These are phyloP conservation scores for Caenorhabditis panamensis DNA, from an alignment of 2,888 invertebrate species.

Conservation along the genomic window DNA sequence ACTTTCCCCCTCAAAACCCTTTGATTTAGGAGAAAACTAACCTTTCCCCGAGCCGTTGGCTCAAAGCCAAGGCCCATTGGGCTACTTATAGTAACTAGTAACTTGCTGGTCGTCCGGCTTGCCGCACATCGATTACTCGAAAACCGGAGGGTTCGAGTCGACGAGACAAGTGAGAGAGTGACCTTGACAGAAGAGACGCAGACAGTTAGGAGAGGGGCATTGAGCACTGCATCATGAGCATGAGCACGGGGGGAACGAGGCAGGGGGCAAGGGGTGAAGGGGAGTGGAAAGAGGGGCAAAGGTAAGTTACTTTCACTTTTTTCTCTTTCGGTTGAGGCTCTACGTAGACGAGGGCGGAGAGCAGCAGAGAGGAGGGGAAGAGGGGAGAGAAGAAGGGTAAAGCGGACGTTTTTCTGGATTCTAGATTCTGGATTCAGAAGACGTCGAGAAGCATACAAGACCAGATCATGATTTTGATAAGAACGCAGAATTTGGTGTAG, in stretches of 20 bases:
- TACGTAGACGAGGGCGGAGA: no score
- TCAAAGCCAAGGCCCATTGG: neutral
- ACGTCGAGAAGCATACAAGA: no score
- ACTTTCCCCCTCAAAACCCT: no score
- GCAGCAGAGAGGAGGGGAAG: neutral
- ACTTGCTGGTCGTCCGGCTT: neutral
- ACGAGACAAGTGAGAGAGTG: neutral
- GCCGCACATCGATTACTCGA: neutral
- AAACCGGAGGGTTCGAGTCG: neutral
- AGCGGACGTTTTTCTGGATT: no score
- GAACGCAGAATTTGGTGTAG: no score
- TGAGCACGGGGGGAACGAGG: slow-evolving; percentile 37
- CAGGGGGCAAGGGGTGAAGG: slow-evolving; percentile 8
- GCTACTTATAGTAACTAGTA: slow-evolving; percentile 3
- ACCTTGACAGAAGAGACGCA: neutral
- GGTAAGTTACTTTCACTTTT: slow-evolving; percentile 16
- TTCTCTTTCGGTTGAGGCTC: neutral
- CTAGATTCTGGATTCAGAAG: no score
- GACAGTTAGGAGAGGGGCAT: neutral
- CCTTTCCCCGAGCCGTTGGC: no score
- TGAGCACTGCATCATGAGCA: slow-evolving; percentile 26
- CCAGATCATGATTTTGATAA: no score
- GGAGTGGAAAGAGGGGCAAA: slow-evolving; percentile 11
- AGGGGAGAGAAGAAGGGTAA: slow-evolving; percentile 2
- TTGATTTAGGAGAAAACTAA: no score